A percentile compares a stretch with the other conserved stretches of the same genome.
These are phyloP conservation scores for Heliconius charithonia DNA, from an alignment of 2,888 invertebrate species.

Conservation along the genomic window DNA sequence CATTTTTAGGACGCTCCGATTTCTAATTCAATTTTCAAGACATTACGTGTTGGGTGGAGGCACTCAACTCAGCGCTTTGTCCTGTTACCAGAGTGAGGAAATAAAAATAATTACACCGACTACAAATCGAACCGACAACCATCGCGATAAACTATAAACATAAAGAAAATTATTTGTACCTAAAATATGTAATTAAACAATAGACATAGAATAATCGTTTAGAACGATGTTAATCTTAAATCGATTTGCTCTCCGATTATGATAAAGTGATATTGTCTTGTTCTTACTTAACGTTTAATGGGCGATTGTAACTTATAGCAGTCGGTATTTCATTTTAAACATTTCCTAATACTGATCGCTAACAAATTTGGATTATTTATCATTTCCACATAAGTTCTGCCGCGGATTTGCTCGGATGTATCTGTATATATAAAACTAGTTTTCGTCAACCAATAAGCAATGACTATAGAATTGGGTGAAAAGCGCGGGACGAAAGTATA, in stretches of 20 bases:
- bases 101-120: too few relatives aligned
- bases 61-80: too few relatives aligned
- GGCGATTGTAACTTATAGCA: conserved; percentile 4
- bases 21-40: too few relatives aligned
- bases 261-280: conserved; percentile 31
- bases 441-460: too few relatives aligned
- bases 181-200: not conserved
- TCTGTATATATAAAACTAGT: not conserved
- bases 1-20: too few relatives aligned
- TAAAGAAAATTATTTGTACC: not conserved
- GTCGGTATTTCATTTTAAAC: conserved; percentile 2
- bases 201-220: conserved; percentile 25
- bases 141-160: not conserved
- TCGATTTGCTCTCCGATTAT: conserved; percentile 27
- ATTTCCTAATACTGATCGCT: conserved; percentile 8
- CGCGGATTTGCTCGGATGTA: not conserved
- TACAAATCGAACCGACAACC: too few relatives aligned
- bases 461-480: too few relatives aligned
- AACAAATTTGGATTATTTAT: not conserved
- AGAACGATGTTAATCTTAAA: conserved; percentile 29
- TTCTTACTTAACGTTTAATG: conserved; percentile 19
- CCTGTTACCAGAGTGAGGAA: too few relatives aligned
- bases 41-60: too few relatives aligned
- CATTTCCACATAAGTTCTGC: not conserved
- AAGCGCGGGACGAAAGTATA: too few relatives aligned